These are phyloP conservation scores for Noctua fimbriata DNA, from an alignment of 2,888 invertebrate genomes.

Conservation along the genomic window DNA sequence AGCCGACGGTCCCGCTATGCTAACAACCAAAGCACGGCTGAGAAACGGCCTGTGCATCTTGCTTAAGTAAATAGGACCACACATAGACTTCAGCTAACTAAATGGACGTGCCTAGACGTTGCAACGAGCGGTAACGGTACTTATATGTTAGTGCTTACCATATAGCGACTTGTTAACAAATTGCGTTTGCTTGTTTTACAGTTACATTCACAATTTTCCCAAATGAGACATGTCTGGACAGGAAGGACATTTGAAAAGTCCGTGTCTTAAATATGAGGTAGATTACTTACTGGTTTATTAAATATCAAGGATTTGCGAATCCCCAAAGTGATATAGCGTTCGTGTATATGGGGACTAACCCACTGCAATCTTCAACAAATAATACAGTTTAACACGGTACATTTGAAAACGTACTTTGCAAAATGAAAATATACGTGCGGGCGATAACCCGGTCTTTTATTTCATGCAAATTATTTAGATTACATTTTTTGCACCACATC, in stretches of 20 bases:
- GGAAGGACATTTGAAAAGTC: background rate
- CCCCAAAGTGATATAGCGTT: background rate
- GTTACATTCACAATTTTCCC: slow-evolving; percentile 11
- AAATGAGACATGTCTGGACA: background rate
- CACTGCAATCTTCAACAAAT: background rate
- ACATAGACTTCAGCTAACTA: slow-evolving; percentile 62
- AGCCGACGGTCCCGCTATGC: slow-evolving; percentile 64
- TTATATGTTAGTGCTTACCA: slow-evolving; percentile 22
- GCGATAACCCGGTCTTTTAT: slow-evolving; percentile 25
- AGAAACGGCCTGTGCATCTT: slow-evolving; percentile 65
- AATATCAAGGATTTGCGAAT: background rate
- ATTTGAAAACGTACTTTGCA: slow-evolving; percentile 2
- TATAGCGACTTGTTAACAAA: slow-evolving; percentile 32
- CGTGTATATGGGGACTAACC: background rate
- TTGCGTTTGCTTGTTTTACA: slow-evolving; percentile 18
- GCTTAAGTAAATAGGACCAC: slow-evolving; percentile 75
- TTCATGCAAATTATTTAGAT: slow-evolving; percentile 34
- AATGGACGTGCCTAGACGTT: slow-evolving; percentile 66
- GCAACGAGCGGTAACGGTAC: slow-evolving; percentile 62
- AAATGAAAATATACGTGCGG: slow-evolving; percentile 9
- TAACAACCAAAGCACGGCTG: slow-evolving; percentile 63
- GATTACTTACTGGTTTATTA: background rate
- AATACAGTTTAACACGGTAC: background rate
- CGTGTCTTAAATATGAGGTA: background rate
- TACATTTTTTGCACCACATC: slow-evolving; percentile 36